Percentiles rank a stretch among this genome's conserved stretches.
Conservation (phyloP, 2,797 vertebrate species). For the Macropodus opercularis region DNA sequence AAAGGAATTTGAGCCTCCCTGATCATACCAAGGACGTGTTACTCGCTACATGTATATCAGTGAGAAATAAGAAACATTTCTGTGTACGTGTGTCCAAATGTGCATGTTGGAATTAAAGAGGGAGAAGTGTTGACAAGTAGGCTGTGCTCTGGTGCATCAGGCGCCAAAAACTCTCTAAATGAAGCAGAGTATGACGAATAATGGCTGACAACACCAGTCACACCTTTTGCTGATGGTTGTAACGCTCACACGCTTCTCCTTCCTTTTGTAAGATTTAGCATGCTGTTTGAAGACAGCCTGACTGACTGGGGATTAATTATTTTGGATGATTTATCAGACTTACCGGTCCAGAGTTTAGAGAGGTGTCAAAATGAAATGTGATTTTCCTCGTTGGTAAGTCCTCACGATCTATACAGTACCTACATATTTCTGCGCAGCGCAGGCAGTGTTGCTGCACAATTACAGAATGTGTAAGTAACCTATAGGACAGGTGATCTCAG, state of each 20-base stretch:
- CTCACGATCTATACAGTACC: slow-evolving; percentile 53
- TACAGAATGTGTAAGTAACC: slow-evolving; percentile 1
- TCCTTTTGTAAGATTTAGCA: slow-evolving; percentile 79
- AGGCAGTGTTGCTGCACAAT: slow-evolving; percentile 25
- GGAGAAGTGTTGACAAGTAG: slow-evolving; percentile 79
- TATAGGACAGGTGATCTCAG: neutral
- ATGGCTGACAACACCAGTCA: slow-evolving; percentile 83
- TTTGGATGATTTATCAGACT: slow-evolving; percentile 82
- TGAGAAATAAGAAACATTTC: slow-evolving; percentile 25
- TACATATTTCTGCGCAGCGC: slow-evolving; percentile 32
- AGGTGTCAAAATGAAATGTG: slow-evolving; percentile 77
- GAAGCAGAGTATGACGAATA: slow-evolving; percentile 82
- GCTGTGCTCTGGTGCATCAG: slow-evolving; percentile 74
- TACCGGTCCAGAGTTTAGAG: slow-evolving; percentile 77
- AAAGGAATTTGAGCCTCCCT: slow-evolving; percentile 41
- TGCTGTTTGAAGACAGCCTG: slow-evolving; percentile 78
- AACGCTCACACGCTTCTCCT: slow-evolving; percentile 73
- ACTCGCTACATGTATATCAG: slow-evolving; percentile 82
- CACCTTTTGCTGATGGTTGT: slow-evolving; percentile 82
- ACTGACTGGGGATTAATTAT: slow-evolving; percentile 86
- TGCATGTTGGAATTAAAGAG: slow-evolving; percentile 64
- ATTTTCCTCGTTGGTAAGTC: slow-evolving; percentile 66
- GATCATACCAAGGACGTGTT: slow-evolving; percentile 44
- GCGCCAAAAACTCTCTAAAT: slow-evolving; percentile 79
- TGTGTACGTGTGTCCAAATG: slow-evolving; percentile 43